phyloP scores from a whole-genome alignment of 1,140 invertebrate genomes.

The Formica exsecta region DNA sequence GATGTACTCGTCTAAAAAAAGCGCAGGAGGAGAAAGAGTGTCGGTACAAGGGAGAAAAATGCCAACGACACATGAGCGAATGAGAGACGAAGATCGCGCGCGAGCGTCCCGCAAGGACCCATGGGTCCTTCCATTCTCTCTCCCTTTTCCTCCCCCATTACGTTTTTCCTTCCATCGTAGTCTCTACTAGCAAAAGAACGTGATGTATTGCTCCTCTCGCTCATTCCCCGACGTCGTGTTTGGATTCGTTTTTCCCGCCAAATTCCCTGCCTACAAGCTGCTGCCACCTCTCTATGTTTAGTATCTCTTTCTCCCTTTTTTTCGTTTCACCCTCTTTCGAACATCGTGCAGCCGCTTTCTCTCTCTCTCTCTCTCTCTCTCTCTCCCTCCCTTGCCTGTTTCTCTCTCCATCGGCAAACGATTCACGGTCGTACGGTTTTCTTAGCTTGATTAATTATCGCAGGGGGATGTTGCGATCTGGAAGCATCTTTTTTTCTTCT shows the following conservation, averaged over 20 bases:
- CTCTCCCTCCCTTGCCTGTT: constrained; percentile 16
- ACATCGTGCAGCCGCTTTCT: constrained; percentile 33
- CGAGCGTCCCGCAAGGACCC: constrained; percentile 51
- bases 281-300: constrained; percentile 73
- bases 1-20: constrained; percentile 49
- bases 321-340: not conserved
- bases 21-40: constrained; percentile 61
- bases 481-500: constrained; percentile 36
- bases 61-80: not conserved
- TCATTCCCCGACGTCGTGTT: constrained; percentile 79
- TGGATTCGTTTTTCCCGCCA: constrained; percentile 86
- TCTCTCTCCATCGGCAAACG: constrained; percentile 38
- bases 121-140: constrained; percentile 32
- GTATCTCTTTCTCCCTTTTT: not conserved
- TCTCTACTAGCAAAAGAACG: constrained; percentile 79
- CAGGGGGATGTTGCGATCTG: constrained; percentile 63
- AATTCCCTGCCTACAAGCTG: constrained; percentile 80
- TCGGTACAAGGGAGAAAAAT: constrained; percentile 64
- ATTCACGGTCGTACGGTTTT: constrained; percentile 75
- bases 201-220: constrained; percentile 84
- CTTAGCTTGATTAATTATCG: constrained; percentile 84
- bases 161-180: constrained; percentile 63
- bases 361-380: constrained; percentile 5
- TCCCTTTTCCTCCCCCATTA: constrained; percentile 34
- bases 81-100: constrained; percentile 63